These are phyloP conservation scores for Crotalus tigris DNA, from an alignment of 2,113 vertebrate genomes.

Conservation along the genomic window DNA sequence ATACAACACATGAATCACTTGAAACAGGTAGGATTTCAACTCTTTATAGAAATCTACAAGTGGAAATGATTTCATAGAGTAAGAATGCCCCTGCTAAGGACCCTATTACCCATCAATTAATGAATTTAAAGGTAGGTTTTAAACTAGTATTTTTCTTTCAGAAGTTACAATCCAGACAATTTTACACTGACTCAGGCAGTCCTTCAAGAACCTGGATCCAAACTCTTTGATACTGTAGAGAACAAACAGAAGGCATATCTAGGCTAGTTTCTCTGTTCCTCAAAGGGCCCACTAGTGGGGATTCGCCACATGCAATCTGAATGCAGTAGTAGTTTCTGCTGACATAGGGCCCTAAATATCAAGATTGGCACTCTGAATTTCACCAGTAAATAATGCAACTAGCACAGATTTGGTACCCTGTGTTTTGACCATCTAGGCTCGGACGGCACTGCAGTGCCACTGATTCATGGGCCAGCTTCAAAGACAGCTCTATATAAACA, in stretches of 20 bases:
- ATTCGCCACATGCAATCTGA: not conserved
- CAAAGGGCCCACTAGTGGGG: not conserved
- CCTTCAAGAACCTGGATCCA: not conserved
- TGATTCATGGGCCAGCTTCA: not conserved
- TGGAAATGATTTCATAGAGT: not conserved
- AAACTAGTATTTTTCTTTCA: not conserved
- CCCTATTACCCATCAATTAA: not conserved
- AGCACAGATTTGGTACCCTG: not conserved
- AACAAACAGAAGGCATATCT: not conserved
- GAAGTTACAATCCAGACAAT: not conserved
- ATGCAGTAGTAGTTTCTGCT: not conserved
- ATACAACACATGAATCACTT: not conserved
- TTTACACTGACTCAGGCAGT: not conserved
- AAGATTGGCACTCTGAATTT: not conserved
- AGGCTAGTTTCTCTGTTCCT: not conserved
- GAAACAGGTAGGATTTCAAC: not conserved
- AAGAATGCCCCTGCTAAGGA: not conserved
- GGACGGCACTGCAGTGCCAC: not conserved
- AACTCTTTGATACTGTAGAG: not conserved
- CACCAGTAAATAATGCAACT: not conserved
- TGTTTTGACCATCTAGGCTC: not conserved
- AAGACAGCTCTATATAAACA: not conserved
- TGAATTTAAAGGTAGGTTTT: not conserved
- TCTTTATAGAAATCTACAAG: not conserved
- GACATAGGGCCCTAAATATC: not conserved